Conservation (phyloP, 1,140 invertebrate genomes). For the Artemia franciscana region DNA sequence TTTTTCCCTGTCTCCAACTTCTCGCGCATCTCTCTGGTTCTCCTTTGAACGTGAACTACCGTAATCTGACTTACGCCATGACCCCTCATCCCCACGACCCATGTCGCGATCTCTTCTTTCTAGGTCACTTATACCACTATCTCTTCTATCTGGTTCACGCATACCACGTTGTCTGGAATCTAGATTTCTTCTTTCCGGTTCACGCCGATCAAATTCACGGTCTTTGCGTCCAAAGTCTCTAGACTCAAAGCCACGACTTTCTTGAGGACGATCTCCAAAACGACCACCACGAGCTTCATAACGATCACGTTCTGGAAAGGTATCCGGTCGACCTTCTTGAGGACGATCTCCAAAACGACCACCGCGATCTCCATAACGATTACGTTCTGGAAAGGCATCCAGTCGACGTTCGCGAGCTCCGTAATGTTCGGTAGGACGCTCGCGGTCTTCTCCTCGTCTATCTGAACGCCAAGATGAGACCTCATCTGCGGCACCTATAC, state of each 20-base stretch:
- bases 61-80: too few relatives aligned
- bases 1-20: too few relatives aligned
- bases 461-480: background rate
- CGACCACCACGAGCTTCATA: conserved; percentile 11
- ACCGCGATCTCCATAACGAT: too few relatives aligned
- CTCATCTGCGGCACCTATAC: background rate
- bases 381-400: too few relatives aligned
- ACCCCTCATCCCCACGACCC: too few relatives aligned
- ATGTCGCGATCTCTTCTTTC: background rate
- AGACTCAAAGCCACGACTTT: conserved; percentile 8
- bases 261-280: conserved; percentile 6
- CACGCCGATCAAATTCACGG: conserved; percentile 11
- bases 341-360: too few relatives aligned
- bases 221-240: background rate
- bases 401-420: conserved; percentile 5
- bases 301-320: conserved; percentile 7
- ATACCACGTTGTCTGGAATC: conserved; percentile 9
- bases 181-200: conserved; percentile 8
- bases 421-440: background rate
- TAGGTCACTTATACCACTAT: conserved; percentile 12
- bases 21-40: too few relatives aligned
- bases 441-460: background rate
- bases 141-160: conserved; percentile 8
- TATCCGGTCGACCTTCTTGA: conserved; percentile 1
- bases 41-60: too few relatives aligned